Percentiles rank a stretch among this genome's conserved stretches.
Evolutionary conservation across 2,888 invertebrate species (phyloP).

Genomic region (Drosophila borborema): DNA sequence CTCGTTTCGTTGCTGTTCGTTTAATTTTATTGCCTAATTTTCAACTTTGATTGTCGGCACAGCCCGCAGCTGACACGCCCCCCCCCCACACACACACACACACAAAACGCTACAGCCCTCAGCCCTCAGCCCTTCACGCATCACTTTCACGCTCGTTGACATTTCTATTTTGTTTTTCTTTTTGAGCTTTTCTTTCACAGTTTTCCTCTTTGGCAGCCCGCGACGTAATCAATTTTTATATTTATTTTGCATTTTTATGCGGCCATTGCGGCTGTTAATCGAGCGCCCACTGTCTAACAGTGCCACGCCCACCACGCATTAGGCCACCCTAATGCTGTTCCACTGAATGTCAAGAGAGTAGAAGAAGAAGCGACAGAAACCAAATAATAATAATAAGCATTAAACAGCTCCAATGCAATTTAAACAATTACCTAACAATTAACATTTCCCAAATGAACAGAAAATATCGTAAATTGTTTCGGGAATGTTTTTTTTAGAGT

Average conservation of each 20-base stretch:
- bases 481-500: too few species aligned
- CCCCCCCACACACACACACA: background rate
- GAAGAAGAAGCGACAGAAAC: background rate
- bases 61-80: slow-evolving; percentile 28
- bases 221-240: slow-evolving; percentile 76
- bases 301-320: slow-evolving; percentile 49
- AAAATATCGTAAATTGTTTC: background rate
- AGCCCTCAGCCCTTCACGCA: background rate
- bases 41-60: slow-evolving; percentile 76
- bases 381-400: slow-evolving; percentile 3
- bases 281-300: slow-evolving; percentile 35
- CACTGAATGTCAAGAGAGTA: slow-evolving; percentile 35
- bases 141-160: slow-evolving; percentile 76
- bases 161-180: slow-evolving; percentile 55
- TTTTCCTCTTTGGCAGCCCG: slow-evolving; percentile 27
- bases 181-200: slow-evolving; percentile 26
- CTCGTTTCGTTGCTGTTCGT: slow-evolving; percentile 72
- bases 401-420: slow-evolving; percentile 30
- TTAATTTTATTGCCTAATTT: slow-evolving; percentile 80
- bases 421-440: slow-evolving; percentile 46
- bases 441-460: slow-evolving; percentile 26
- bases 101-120: too few species aligned
- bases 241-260: slow-evolving; percentile 69
- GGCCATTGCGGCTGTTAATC: slow-evolving; percentile 50
- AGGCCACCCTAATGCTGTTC: slow-evolving; percentile 4